phyloP scores from a whole-genome alignment of 37 sponge, comb jelly and placozoan genomes.

The Aplysina aerophoba region DNA sequence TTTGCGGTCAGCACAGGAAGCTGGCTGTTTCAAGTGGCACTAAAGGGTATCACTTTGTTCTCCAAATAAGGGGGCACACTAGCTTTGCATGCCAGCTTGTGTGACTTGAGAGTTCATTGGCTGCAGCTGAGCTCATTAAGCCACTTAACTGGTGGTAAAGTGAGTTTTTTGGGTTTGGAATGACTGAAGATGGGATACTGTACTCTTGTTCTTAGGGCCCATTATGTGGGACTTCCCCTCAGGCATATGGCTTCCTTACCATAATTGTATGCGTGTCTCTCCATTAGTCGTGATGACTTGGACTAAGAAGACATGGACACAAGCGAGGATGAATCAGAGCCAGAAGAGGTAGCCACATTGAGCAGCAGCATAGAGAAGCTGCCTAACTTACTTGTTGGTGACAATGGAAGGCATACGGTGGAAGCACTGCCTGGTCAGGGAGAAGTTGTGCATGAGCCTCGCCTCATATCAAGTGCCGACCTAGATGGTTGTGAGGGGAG shows the following conservation, averaged over 20 bases:
- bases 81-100: too few species aligned
- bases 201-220: too few species aligned
- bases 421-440: neutral
- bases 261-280: neutral
- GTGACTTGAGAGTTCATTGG: too few species aligned
- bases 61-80: too few species aligned
- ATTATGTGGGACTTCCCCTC: too few species aligned
- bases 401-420: neutral
- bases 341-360: neutral
- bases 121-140: too few species aligned
- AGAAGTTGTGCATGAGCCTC: neutral
- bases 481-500: neutral
- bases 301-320: constrained; percentile 3
- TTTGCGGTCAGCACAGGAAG: too few species aligned
- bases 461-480: neutral
- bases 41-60: too few species aligned
- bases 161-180: too few species aligned
- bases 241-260: neutral
- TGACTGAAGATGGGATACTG: too few species aligned
- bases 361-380: neutral
- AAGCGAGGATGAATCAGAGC: neutral
- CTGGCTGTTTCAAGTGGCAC: too few species aligned
- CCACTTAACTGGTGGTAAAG: too few species aligned
- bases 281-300: neutral
- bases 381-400: neutral